Percentiles rank a stretch among this genome's conserved stretches.
Conservation (phyloP, 64 coral and sea anemone genomes). For the Montipora foliosa region DNA sequence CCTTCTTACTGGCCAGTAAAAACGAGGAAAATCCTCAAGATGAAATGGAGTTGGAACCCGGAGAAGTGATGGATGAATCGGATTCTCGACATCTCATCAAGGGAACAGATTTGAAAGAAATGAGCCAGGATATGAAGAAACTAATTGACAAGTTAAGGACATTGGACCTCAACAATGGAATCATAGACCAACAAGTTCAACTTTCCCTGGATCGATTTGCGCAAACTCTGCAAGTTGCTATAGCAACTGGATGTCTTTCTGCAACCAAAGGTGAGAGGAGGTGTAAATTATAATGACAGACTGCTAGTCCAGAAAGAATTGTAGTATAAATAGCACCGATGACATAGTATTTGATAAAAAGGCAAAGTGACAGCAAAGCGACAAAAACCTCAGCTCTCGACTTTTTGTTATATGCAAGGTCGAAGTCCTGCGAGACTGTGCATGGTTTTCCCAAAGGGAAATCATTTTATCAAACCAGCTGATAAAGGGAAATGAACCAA, state of each 20-base stretch:
- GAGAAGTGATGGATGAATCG: constrained; percentile 90
- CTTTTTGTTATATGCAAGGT: too few species aligned
- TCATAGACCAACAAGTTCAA: constrained; percentile 65
- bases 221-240: constrained; percentile 88
- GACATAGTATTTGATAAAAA: too few species aligned
- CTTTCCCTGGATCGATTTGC: constrained; percentile 87
- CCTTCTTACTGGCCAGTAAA: constrained; percentile 67
- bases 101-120: constrained; percentile 66
- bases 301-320: background rate
- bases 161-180: constrained; percentile 17
- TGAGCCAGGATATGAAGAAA: constrained; percentile 42
- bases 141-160: constrained; percentile 51
- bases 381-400: too few species aligned
- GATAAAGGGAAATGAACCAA: too few species aligned
- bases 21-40: constrained; percentile 74
- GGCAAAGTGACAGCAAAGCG: too few species aligned
- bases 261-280: constrained; percentile 68
- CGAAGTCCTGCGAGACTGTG: too few species aligned
- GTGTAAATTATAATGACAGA: background rate
- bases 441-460: too few species aligned
- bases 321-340: too few species aligned
- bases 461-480: too few species aligned
- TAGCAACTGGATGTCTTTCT: constrained; percentile 86
- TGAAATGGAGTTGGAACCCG: constrained; percentile 94
- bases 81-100: constrained; percentile 64